Evolutionary conservation across 2,888 invertebrate genomes (phyloP).

Genomic region (Lasioglossum vierecki): DNA sequence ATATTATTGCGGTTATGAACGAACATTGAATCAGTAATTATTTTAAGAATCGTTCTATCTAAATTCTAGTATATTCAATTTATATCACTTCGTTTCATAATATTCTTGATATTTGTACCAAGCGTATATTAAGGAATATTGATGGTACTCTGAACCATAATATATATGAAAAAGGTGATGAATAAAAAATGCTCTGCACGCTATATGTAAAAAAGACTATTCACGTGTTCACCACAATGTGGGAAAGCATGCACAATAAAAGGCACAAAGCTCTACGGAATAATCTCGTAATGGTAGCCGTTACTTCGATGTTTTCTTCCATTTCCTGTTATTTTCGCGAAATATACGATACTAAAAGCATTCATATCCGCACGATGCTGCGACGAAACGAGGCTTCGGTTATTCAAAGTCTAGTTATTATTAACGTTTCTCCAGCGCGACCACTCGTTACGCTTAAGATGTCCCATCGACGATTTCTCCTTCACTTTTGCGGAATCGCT

Average conservation of each 20-base stretch:
- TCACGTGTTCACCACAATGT: background rate
- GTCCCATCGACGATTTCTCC: slow-evolving; percentile 59
- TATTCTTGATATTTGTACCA: too few relatives aligned
- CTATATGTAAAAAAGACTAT: background rate
- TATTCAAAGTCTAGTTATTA: slow-evolving; percentile 42
- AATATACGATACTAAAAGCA: background rate
- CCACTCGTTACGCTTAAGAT: slow-evolving; percentile 46
- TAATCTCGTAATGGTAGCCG: background rate
- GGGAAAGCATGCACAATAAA: background rate
- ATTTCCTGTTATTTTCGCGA: background rate
- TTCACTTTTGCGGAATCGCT: slow-evolving; percentile 33
- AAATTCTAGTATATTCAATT: too few relatives aligned
- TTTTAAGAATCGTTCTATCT: background rate
- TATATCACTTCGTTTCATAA: too few relatives aligned
- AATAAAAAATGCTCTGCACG: background rate
- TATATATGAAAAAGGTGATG: background rate
- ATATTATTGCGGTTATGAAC: too few relatives aligned
- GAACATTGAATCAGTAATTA: background rate
- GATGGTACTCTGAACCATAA: background rate
- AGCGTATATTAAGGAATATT: background rate
- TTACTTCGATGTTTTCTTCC: background rate
- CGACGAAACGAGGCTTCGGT: slow-evolving; percentile 30
- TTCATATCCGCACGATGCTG: background rate
- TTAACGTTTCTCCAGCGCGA: slow-evolving; percentile 42
- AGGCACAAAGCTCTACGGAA: background rate